A percentile compares a stretch with the other conserved stretches of the same genome.
phyloP scores from a whole-genome alignment of 2,113 vertebrate species.

The Cottus gobio region DNA sequence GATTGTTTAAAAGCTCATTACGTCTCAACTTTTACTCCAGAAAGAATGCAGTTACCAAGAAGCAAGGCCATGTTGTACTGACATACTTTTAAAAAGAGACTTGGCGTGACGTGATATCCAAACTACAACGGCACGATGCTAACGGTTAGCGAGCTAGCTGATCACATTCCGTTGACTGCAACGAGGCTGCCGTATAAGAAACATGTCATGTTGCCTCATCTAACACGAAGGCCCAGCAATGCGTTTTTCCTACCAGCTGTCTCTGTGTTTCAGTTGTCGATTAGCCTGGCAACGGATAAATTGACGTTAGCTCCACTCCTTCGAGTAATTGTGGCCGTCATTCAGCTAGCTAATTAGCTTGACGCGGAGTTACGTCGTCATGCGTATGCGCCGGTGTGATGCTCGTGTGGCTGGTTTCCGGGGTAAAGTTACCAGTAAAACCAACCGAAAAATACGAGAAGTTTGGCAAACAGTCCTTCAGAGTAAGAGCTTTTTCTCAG shows the following conservation, averaged over 20 bases:
- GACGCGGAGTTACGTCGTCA: slow-evolving; percentile 56
- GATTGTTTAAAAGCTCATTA: rapidly evolving
- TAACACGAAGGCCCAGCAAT: rapidly evolving
- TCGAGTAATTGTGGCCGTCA: not conserved
- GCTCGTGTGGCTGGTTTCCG: not conserved
- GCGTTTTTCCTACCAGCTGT: slow-evolving; percentile 49
- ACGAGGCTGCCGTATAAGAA: rapidly evolving
- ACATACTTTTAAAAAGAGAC: not conserved
- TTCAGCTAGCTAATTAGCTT: slow-evolving; percentile 11
- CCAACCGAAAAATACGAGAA: not conserved
- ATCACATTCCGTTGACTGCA: not conserved
- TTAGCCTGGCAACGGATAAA: not conserved
- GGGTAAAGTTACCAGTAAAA: not conserved
- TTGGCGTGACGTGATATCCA: slow-evolving; percentile 47
- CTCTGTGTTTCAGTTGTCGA: slow-evolving; percentile 1
- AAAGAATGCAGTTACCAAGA: rapidly evolving
- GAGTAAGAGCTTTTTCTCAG: not conserved
- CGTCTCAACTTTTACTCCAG: rapidly evolving
- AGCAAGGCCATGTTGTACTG: not conserved
- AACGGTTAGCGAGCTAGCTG: slow-evolving; percentile 27
- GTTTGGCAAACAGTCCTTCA: not conserved
- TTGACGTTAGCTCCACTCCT: slow-evolving; percentile 25
- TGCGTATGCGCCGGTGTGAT: not conserved
- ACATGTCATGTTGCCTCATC: rapidly evolving
- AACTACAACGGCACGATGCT: not conserved